These are phyloP conservation scores for Punctoribates punctum DNA, from an alignment of 2,888 invertebrate species.

Conservation along the genomic window DNA sequence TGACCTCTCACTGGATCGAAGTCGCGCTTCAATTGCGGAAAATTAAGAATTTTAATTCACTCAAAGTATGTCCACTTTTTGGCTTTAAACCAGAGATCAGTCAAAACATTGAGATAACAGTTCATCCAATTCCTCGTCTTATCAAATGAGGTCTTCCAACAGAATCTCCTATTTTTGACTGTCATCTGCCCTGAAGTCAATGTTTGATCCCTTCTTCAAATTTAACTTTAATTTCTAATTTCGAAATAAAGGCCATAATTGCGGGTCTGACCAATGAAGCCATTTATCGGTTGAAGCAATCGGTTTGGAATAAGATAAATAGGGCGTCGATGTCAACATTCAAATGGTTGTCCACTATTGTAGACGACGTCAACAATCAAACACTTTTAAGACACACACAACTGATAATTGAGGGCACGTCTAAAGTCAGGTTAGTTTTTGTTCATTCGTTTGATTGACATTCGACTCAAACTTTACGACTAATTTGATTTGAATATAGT, in stretches of 20 bases:
- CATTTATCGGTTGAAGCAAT: conserved; percentile 43
- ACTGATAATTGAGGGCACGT: conserved; percentile 45
- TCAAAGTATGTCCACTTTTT: conserved; percentile 40
- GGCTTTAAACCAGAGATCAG: too few relatives aligned
- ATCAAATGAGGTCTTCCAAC: too few relatives aligned
- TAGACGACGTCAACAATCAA: conserved; percentile 46
- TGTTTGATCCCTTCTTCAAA: background rate
- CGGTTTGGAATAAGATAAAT: conserved; percentile 42
- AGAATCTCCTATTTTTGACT: too few relatives aligned
- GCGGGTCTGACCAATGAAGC: conserved; percentile 45
- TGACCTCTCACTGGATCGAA: conserved; percentile 44
- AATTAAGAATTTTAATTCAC: conserved; percentile 45
- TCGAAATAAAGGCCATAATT: conserved; percentile 40
- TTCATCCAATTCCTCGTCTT: background rate
- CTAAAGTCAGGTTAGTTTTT: conserved; percentile 42
- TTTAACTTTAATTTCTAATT: background rate
- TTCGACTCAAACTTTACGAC: conserved; percentile 31
- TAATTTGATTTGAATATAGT: conserved; percentile 17
- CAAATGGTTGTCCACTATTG: conserved; percentile 42
- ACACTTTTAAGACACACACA: conserved; percentile 44
- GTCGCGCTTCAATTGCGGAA: conserved; percentile 43
- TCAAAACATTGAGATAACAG: background rate
- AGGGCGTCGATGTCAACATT: conserved; percentile 40
- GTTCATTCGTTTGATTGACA: background rate
- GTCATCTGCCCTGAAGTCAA: background rate